Base-by-base conservation (phyloP, 2,797 vertebrate species). In the Spheniscus humboldti region DNA sequence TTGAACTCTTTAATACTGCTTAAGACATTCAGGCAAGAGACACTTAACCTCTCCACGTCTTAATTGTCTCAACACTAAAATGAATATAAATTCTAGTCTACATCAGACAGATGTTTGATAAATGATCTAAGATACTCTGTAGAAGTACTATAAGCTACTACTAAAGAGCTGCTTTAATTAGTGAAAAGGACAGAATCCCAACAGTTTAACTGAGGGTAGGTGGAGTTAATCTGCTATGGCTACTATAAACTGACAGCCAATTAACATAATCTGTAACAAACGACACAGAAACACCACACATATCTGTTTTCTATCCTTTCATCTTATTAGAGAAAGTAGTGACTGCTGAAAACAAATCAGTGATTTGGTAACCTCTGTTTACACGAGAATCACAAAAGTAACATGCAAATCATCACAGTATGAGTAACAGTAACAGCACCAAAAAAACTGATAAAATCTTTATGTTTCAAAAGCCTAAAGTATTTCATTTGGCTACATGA, bases 221-320 rank as follows among this genome's bases (percentile, higher is more conserved):
- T 48, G 35, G 80, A 91, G 71, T 76, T 87, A 79, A 92, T 82
- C 52, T 87, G 77, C 63, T 39, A 39, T 2, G n/a, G 62, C 77
- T 81, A 20, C 82, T 74, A 47, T 20, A 53, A 95, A 90, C 22
- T 64, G 45, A 56, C 62, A 90, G 74, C 76, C 91, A 94, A 69
- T 86, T 92, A 97, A 79, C 53, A 81, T 53, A 22, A 55, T 60
- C 87, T 43, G 23, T 41, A 80, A 76, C 30, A 82, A 97, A 94
- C 24, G 66, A 48, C 85, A 64, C 55, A 37, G 24, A 82, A 90
- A 77, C 31, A 89, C 1, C 3, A 7, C 7, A 1, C 13, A 0
- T 53, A 67, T 63, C 68, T 83, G 7, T 64, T 81, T 52, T 84
- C 87, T 80, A 71, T 60, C 53, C 52, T 86, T 66, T 48, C 71